Base-by-base conservation (phyloP, 2,888 invertebrate genomes). In the Microplitis manilae region DNA sequence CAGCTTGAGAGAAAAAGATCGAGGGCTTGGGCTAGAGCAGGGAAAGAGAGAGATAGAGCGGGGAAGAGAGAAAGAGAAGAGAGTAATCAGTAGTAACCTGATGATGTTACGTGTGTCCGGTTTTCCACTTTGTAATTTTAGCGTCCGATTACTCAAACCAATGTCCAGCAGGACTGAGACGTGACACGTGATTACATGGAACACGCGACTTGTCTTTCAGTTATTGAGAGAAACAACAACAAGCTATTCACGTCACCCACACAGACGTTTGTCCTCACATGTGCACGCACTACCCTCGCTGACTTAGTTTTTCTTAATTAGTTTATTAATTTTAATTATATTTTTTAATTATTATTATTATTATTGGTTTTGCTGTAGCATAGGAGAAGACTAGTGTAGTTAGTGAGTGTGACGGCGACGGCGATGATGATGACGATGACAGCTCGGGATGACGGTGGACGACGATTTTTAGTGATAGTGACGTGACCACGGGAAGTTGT, bases 141-240 rank as follows among this genome's bases (percentile, higher is more conserved):
- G 15, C 72, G 60, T 39, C 41, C 30, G 39, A 70, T 59, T 20
- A 30, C 59, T 74, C 70, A 50, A 68, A 65, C 30, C 70, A 62
- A 67, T 67, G 61, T 75, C 65, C 73, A 68, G 73, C 75, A 78
- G 79, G 80, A 81, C 80, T 50, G 50, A 50, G 71, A 78, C 79
- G 80, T 79, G 74, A 77, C 74, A 77, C 79, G 74, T 76, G 79
- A 79, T 78, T 79, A 65, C 74, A 65, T 30, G 65, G 40, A 62
- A 69, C 76, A 78, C 77, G 78, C 76, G 67, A 50, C 6, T 30
- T 38, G 67, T 65, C 64, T 70, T 72, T 5, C 70, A 72, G 71
- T 79, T 70, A 9, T 39, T 13, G 7, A 67, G 38, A 7, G 59
- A 59, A 68, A 59, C 15, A 38, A 30, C 50, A 67, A 41, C 38